Conservation (phyloP, 2,113 vertebrate species). For the Hemibates koningsi region DNA sequence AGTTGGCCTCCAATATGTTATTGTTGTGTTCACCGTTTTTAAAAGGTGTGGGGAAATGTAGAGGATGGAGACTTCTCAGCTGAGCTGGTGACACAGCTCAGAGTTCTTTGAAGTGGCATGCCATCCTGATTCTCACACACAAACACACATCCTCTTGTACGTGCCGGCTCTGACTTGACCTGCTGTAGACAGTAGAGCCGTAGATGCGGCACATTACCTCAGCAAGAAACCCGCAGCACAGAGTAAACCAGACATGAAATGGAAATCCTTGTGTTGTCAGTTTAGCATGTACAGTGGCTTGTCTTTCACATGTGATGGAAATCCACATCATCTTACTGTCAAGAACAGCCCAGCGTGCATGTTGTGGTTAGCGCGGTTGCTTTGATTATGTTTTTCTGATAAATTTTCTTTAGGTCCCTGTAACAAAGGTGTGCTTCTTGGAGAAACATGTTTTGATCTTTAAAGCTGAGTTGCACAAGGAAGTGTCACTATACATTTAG, state of each 20-base stretch:
- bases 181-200: not conserved
- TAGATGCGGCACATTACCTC: not conserved
- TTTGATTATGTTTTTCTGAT: not conserved
- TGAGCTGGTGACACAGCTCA: not conserved
- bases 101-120: constrained; percentile 30
- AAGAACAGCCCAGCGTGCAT: not conserved
- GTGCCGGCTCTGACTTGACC: not conserved
- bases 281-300: not conserved
- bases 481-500: not conserved
- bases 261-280: not conserved
- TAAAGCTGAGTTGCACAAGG: not conserved
- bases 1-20: not conserved
- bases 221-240: not conserved
- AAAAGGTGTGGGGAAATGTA: not conserved
- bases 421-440: not conserved
- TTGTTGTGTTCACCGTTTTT: not conserved
- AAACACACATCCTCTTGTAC: not conserved
- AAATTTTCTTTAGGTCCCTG: not conserved
- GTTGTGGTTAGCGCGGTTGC: not conserved
- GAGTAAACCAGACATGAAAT: not conserved
- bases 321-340: not conserved
- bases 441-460: not conserved
- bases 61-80: not conserved
- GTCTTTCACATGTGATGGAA: constrained; percentile 10
- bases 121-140: not conserved